phyloP scores from a whole-genome alignment of 2,888 invertebrate genomes.

The Acleris laterana region DNA sequence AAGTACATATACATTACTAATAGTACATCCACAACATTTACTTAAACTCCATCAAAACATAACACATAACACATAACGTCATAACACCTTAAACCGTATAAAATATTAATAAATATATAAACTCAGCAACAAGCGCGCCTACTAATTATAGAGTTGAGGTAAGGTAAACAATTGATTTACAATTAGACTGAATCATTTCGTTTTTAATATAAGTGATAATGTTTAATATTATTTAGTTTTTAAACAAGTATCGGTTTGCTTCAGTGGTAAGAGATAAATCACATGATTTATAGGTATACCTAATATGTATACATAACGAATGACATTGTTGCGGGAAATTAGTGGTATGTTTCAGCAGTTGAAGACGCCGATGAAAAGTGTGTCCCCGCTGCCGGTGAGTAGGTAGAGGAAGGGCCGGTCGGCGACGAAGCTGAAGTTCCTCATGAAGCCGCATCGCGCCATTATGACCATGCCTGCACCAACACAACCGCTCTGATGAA shows the following conservation, averaged over 20 bases:
- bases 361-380: slow-evolving; percentile 65
- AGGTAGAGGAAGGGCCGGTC: slow-evolving; percentile 75
- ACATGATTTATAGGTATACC: too few relatives aligned
- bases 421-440: slow-evolving; percentile 60
- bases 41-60: not conserved
- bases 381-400: slow-evolving; percentile 51
- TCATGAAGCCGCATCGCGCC: slow-evolving; percentile 64
- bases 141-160: not conserved
- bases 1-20: too few relatives aligned
- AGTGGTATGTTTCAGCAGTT: slow-evolving; percentile 46
- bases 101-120: not conserved
- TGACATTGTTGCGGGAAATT: not conserved
- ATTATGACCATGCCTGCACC: slow-evolving; percentile 75
- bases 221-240: not conserved
- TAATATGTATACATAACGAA: not conserved
- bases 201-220: not conserved
- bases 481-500: slow-evolving; percentile 34
- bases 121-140: not conserved
- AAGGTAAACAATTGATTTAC: not conserved
- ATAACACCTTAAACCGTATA: not conserved
- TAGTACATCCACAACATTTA: too few relatives aligned
- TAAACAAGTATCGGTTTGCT: too few relatives aligned
- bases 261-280: too few relatives aligned
- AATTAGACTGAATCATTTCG: not conserved
- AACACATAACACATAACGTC: not conserved